A percentile compares a stretch with the other conserved stretches of the same genome.
Evolutionary conservation across 2,797 vertebrate species (phyloP).

Genomic region (Catamblyrhynchus diadema): DNA sequence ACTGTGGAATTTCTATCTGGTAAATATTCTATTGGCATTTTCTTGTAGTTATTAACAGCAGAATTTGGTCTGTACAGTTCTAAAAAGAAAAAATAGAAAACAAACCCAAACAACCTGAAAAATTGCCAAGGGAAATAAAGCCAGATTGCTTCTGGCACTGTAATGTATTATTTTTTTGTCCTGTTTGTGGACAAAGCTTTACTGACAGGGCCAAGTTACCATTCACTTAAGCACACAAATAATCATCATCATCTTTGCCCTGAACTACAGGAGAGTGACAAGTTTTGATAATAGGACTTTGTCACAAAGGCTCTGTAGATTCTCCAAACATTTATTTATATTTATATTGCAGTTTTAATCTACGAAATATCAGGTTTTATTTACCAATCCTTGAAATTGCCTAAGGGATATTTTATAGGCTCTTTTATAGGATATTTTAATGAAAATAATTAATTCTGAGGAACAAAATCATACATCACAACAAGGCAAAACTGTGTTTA

Average conservation of each 20-base stretch:
- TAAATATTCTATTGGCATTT: background rate
- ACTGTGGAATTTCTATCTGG: background rate
- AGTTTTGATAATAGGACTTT: background rate
- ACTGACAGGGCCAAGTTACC: background rate
- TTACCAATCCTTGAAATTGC: background rate
- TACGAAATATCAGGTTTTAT: background rate
- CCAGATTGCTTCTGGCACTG: background rate
- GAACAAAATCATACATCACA: background rate
- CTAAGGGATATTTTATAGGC: background rate
- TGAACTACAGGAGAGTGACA: background rate
- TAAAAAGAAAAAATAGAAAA: background rate
- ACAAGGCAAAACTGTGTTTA: background rate
- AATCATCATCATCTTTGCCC: background rate
- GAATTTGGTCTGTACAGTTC: background rate
- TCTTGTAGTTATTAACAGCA: background rate
- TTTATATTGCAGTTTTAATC: background rate
- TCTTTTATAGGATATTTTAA: too few species aligned
- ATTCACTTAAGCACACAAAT: background rate
- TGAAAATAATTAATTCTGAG: background rate
- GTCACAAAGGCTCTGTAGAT: background rate
- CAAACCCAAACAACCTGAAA: background rate
- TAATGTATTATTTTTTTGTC: background rate
- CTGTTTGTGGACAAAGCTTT: background rate
- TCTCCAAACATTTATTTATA: background rate
- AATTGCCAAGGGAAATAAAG: background rate